phyloP scores from a whole-genome alignment of 37 sponge, comb jelly and placozoan species.

The Amphimedon queenslandica region DNA sequence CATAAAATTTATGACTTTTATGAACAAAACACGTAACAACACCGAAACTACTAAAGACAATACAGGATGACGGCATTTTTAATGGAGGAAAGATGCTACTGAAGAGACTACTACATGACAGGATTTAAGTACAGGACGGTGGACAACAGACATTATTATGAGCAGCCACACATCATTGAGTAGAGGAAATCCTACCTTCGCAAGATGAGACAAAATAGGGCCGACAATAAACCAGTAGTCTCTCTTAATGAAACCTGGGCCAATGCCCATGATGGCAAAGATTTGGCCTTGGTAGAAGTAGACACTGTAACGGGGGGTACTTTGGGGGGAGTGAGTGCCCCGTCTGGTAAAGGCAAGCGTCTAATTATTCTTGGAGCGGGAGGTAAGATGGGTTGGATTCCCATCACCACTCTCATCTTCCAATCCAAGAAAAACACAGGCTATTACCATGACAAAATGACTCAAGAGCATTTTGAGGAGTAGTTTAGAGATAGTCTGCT shows the following conservation, averaged over 20 bases:
- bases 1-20: too few species aligned
- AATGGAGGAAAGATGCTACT: too few species aligned
- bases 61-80: too few species aligned
- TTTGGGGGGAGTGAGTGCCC: background rate
- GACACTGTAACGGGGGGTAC: too few species aligned
- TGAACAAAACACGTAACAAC: too few species aligned
- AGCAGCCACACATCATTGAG: background rate
- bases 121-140: too few species aligned
- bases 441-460: slow-evolving; percentile 16
- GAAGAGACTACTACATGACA: too few species aligned
- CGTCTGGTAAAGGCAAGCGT: background rate
- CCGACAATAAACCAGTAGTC: background rate
- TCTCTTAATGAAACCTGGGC: slow-evolving; percentile 13
- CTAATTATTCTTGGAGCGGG: slow-evolving; percentile 9
- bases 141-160: background rate
- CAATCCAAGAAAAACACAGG: background rate
- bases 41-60: too few species aligned
- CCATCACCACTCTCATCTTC: background rate
- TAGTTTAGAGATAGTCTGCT: background rate
- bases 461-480: background rate
- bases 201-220: background rate
- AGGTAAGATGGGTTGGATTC: background rate
- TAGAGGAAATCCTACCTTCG: background rate
- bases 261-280: slow-evolving; percentile 6
- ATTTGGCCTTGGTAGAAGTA: slow-evolving; percentile 9